Base-by-base conservation (phyloP, 2,888 invertebrate species). In the Entomobrya proxima region DNA sequence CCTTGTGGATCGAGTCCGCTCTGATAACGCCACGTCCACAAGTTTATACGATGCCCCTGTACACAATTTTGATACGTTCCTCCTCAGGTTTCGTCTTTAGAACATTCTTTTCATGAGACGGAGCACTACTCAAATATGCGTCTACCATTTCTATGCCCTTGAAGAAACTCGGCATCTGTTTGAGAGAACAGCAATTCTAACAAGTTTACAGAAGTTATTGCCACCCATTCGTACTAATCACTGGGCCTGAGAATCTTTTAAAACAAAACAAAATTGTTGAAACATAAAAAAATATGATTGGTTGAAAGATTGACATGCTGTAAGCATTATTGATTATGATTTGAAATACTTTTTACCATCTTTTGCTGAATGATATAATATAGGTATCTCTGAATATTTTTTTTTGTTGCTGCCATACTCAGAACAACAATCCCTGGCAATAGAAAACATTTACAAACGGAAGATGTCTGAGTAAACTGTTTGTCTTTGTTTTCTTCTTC, bases 111-210 rank as follows among this genome's bases (percentile, higher is more conserved):
- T 15, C 18, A 3, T 4, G 27, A 6, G 37, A 21, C 1, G 58
- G 30, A 4, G 61, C 77, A 32, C 27, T 30, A 9, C 11, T 13
- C 1, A 80, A 2, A 27, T 88, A 87, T 13, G 58, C 84, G 9
- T 35, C 18, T 11, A 75, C 24, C 30, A 89, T 61, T 50, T 88
- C 88, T 4, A 40, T 47, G 0, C 86, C 78, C 44, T 69, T 86
- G 11, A 88, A 61, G 64, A 89, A n/a, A 89, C 11, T 82, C 78
- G 15, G 21, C 50, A 15, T 35, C 64, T 11, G 86, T 87, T 79
- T 85, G 82, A 27, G 82, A 67, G 30, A 87, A 55, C 64, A 90
- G 50, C n/a, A 87, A 37, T 77, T 90, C 90, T 9, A 88, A 50
- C 15, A 90, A 47, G 24, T 82, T 52, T 13, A 89, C 77, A 7